A percentile compares a stretch with the other conserved stretches of the same genome.
These are phyloP conservation scores for Lasioglossum figueresi DNA, from an alignment of 2,888 invertebrate species.

Conservation along the genomic window DNA sequence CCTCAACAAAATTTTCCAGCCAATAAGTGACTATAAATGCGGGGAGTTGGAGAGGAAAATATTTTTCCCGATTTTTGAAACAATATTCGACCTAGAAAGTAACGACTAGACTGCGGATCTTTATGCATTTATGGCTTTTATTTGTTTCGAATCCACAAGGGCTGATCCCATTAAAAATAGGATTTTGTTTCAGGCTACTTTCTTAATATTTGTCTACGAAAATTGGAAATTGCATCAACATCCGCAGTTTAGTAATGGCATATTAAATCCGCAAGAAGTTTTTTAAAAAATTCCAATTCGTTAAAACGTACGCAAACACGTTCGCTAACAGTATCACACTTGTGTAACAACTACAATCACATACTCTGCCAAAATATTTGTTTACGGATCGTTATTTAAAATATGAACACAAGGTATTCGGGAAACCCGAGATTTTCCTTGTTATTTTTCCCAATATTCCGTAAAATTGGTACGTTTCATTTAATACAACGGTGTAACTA, in stretches of 20 bases:
- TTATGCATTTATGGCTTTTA: too few species aligned
- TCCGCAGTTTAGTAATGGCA: neutral
- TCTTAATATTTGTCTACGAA: too few species aligned
- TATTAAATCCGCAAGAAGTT: neutral
- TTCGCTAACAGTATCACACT: fast-evolving
- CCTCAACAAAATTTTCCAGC: too few species aligned
- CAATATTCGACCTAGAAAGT: too few species aligned
- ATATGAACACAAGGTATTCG: neutral
- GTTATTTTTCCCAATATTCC: neutral
- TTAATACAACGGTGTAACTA: neutral
- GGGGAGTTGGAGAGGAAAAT: too few species aligned
- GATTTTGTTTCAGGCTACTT: too few species aligned
- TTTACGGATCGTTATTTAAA: neutral
- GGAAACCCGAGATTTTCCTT: neutral
- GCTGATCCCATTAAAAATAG: too few species aligned
- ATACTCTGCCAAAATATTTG: neutral
- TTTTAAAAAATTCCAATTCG: neutral
- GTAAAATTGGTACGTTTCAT: neutral
- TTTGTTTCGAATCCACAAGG: too few species aligned
- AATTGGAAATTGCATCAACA: too few species aligned
- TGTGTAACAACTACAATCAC: neutral
- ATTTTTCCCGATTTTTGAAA: too few species aligned
- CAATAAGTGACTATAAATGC: too few species aligned
- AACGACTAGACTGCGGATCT: too few species aligned
- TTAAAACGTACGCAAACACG: neutral